Conservation (phyloP, 2,888 invertebrate species). For the Linnaemya vulpina region DNA sequence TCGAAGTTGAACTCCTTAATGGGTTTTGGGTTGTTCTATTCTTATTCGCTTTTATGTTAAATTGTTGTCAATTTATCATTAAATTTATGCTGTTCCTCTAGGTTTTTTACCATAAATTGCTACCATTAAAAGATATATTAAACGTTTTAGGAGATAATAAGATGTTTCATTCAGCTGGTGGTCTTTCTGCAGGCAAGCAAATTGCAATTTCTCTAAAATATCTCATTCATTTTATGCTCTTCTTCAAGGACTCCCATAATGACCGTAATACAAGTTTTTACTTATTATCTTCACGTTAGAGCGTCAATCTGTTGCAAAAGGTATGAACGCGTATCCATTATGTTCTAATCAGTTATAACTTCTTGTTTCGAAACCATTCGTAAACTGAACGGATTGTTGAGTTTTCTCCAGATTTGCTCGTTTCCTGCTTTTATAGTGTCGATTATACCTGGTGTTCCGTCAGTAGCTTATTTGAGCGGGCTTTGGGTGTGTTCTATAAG, state of each 20-base stretch:
- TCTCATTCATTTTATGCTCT: neutral
- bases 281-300: too few relatives aligned
- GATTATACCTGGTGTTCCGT: too few relatives aligned
- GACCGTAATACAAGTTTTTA: too few relatives aligned
- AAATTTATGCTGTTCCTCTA: constrained; percentile 1
- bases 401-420: too few relatives aligned
- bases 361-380: too few relatives aligned
- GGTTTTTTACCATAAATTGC: constrained; percentile 18
- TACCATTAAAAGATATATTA: constrained; percentile 1
- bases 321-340: too few relatives aligned
- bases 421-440: too few relatives aligned
- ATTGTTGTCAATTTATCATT: constrained; percentile 64
- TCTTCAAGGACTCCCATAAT: neutral
- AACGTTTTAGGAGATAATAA: constrained; percentile 22
- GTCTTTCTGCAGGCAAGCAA: constrained; percentile 7
- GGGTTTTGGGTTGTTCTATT: constrained; percentile 38
- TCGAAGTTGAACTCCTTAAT: constrained; percentile 55
- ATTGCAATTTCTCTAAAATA: neutral
- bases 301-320: too few relatives aligned
- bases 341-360: too few relatives aligned
- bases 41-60: constrained; percentile 33
- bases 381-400: too few relatives aligned
- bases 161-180: constrained; percentile 31
- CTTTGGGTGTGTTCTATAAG: too few relatives aligned
- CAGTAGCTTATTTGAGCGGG: too few relatives aligned